Conservation (phyloP, 2,888 invertebrate species). For the Druceiella hillmani region DNA sequence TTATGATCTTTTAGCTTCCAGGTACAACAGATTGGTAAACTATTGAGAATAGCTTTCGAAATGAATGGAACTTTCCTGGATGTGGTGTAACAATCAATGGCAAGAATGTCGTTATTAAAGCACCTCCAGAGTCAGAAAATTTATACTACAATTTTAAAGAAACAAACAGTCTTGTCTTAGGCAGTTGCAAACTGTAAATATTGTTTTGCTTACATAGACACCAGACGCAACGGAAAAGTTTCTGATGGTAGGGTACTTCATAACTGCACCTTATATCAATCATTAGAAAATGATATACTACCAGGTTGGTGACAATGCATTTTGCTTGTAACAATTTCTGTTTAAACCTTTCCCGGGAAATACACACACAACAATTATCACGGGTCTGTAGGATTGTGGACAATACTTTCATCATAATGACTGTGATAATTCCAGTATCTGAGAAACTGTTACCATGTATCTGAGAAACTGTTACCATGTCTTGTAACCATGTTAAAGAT, state of each 20-base stretch:
- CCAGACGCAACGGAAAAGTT: conserved; percentile 24
- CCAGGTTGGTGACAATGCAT: conserved; percentile 21
- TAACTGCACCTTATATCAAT: conserved; percentile 19
- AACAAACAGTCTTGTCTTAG: conserved; percentile 23
- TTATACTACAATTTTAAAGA: conserved; percentile 27
- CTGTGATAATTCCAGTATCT: no score
- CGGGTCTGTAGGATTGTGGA: conserved; percentile 18
- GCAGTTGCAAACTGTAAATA: conserved; percentile 27
- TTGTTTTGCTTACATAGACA: conserved; percentile 25
- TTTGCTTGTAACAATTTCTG: conserved; percentile 20
- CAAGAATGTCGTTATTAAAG: conserved; percentile 25
- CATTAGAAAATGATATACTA: conserved; percentile 15
- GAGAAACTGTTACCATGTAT: conserved; percentile 9
- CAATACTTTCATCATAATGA: conserved; percentile 18
- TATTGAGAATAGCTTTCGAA: conserved; percentile 22
- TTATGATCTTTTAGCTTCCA: conserved; percentile 20
- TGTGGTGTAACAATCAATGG: conserved; percentile 26
- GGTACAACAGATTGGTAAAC: conserved; percentile 22
- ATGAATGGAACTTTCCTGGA: conserved; percentile 24
- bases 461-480: no score
- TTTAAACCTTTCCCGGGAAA: conserved; percentile 19
- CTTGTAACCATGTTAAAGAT: conserved; percentile 3
- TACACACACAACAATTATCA: conserved; percentile 1
- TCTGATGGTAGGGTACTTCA: conserved; percentile 26
- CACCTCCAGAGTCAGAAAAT: conserved; percentile 22